A percentile compares a stretch with the other conserved stretches of the same genome.
Conservation (phyloP, 2,113 vertebrate species). For the Callithrix jacchus region DNA sequence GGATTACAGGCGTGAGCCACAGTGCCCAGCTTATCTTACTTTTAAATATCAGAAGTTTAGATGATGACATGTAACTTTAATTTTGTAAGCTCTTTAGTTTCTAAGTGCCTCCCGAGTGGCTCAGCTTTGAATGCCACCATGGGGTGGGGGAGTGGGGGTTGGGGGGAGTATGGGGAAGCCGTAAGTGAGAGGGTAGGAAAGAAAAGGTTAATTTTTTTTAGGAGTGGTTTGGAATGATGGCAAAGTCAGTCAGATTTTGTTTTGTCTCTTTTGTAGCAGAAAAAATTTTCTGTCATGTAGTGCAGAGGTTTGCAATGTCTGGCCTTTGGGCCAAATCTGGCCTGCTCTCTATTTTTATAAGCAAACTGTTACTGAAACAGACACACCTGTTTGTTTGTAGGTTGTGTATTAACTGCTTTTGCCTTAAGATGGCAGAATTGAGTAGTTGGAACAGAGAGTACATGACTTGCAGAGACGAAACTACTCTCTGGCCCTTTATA, state of each 20-base stretch:
- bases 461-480: neutral
- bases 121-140: neutral
- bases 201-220: neutral
- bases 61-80: neutral
- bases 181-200: neutral
- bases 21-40: no score
- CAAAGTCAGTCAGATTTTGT: neutral
- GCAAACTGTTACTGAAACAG: neutral
- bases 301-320: neutral
- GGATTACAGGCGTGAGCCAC: no score
- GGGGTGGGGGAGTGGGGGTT: no score
- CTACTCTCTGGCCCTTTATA: neutral
- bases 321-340: neutral
- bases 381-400: neutral
- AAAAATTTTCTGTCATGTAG: neutral
- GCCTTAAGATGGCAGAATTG: neutral
- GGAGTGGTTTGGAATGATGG: neutral
- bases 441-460: neutral
- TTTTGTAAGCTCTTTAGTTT: constrained; percentile 12
- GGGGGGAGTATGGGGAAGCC: neutral
- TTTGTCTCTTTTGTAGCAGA: neutral
- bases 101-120: neutral
- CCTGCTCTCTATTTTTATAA: neutral
- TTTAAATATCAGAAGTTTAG: constrained; percentile 26
- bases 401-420: neutral